Evolutionary conservation across 2,888 invertebrate genomes (phyloP).

Genomic region (Brassicogethes aeneus): DNA sequence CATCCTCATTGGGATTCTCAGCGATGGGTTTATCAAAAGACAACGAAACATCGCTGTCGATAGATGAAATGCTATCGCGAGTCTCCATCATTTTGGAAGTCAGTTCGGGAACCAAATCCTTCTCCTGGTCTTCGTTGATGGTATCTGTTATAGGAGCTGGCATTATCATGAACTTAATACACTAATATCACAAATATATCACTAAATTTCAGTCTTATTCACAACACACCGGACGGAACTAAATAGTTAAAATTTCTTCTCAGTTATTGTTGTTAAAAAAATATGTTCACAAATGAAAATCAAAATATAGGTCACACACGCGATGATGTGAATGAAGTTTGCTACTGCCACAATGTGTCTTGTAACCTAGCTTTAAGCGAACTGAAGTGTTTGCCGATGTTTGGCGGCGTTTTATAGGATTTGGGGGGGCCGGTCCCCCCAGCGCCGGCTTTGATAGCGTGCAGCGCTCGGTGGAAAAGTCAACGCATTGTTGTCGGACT

Average conservation of each 20-base stretch:
- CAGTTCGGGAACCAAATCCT: constrained; percentile 34
- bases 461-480: not conserved
- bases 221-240: constrained; percentile 18
- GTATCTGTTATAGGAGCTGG: constrained; percentile 33
- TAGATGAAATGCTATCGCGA: constrained; percentile 52
- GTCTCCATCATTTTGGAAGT: constrained; percentile 47
- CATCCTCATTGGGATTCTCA: constrained; percentile 42
- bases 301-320: constrained; percentile 30
- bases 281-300: no score
- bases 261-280: no score
- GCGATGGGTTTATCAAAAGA: constrained; percentile 43
- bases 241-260: not conserved
- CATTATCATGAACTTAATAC: constrained; percentile 26
- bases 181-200: constrained; percentile 35
- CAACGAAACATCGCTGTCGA: constrained; percentile 51
- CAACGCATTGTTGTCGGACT: not conserved
- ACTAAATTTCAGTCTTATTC: constrained; percentile 15
- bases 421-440: constrained; percentile 10
- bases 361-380: constrained; percentile 37
- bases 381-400: constrained; percentile 23
- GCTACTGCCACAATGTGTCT: constrained; percentile 41
- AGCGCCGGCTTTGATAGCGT: constrained; percentile 4
- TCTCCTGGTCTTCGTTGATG: constrained; percentile 16
- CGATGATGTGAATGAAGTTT: no score
- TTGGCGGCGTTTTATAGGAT: constrained; percentile 20